Evolutionary conservation across 2,113 vertebrate genomes (phyloP).

Genomic region (Vombatus ursinus): DNA sequence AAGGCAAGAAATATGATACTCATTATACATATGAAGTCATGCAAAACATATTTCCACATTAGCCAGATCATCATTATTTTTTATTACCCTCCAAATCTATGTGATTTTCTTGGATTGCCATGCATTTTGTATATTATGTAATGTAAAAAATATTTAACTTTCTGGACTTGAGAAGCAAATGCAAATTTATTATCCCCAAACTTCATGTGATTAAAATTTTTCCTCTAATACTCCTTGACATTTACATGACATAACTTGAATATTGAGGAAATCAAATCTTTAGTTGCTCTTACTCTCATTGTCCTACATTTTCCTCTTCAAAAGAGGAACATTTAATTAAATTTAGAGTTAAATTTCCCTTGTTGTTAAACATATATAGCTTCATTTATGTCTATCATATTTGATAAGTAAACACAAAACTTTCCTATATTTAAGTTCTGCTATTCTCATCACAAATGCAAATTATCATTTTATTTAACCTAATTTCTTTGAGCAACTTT

Average conservation of each 20-base stretch:
- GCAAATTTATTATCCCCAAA: background rate
- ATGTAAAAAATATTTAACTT: background rate
- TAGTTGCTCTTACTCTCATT: constrained; percentile 17
- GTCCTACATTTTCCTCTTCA: background rate
- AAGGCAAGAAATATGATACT: background rate
- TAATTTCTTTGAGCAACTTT: constrained; percentile 32
- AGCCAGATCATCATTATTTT: background rate
- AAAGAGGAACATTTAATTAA: background rate
- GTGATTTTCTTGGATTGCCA: background rate
- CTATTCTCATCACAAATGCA: background rate
- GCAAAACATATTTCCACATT: background rate
- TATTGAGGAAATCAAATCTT: constrained; percentile 36
- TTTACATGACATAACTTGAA: background rate
- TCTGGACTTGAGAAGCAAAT: background rate
- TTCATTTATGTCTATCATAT: background rate
- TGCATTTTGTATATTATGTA: background rate
- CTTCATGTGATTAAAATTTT: constrained; percentile 4
- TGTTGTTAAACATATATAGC: background rate
- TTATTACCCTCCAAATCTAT: constrained; percentile 14
- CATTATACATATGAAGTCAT: background rate
- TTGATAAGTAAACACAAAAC: background rate
- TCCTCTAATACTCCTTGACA: constrained; percentile 7
- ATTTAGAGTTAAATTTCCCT: background rate
- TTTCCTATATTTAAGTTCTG: background rate
- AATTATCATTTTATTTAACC: background rate